A percentile compares a stretch with the other conserved stretches of the same genome.
phyloP scores from a whole-genome alignment of 2,888 invertebrate species.

The Holacanthella duospinosa region DNA sequence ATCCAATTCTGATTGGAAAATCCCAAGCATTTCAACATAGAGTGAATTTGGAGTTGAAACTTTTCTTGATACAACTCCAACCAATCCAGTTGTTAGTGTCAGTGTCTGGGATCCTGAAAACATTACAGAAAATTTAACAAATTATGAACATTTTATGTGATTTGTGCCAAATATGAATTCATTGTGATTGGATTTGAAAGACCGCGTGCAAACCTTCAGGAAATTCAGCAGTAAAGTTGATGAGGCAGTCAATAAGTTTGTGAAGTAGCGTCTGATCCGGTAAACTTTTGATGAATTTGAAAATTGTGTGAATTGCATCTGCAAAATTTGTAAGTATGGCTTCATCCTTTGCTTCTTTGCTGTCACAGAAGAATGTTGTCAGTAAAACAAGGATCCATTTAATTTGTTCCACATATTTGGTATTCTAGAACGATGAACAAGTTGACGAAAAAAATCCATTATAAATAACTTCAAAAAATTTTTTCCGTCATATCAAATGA shows the following conservation, averaged over 20 bases:
- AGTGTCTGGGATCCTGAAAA: slow-evolving; percentile 25
- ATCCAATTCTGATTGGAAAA: slow-evolving; percentile 26
- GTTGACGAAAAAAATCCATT: not conserved
- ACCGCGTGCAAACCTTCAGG: slow-evolving; percentile 14
- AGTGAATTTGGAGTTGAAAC: slow-evolving; percentile 25
- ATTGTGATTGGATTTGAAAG: not conserved
- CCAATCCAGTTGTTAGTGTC: slow-evolving; percentile 25
- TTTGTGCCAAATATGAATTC: too few species aligned
- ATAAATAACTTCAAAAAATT: not conserved
- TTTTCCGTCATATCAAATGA: too few species aligned
- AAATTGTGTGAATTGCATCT: slow-evolving; percentile 30
- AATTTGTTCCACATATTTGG: slow-evolving; percentile 21
- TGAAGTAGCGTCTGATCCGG: slow-evolving; percentile 25
- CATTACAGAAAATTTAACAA: not conserved
- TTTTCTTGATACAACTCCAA: slow-evolving; percentile 28
- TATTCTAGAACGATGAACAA: slow-evolving; percentile 4
- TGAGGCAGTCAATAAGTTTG: slow-evolving; percentile 22
- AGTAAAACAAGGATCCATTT: slow-evolving; percentile 20
- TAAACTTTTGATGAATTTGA: slow-evolving; percentile 25
- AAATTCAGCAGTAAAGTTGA: slow-evolving; percentile 35
- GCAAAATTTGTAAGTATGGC: slow-evolving; percentile 21
- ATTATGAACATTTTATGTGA: not conserved
- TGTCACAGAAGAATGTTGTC: slow-evolving; percentile 23
- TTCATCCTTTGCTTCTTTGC: slow-evolving; percentile 18
- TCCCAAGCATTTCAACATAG: slow-evolving; percentile 25